These are phyloP conservation scores for Sparidentex hasta DNA, from an alignment of 2,797 vertebrate species.

Conservation along the genomic window DNA sequence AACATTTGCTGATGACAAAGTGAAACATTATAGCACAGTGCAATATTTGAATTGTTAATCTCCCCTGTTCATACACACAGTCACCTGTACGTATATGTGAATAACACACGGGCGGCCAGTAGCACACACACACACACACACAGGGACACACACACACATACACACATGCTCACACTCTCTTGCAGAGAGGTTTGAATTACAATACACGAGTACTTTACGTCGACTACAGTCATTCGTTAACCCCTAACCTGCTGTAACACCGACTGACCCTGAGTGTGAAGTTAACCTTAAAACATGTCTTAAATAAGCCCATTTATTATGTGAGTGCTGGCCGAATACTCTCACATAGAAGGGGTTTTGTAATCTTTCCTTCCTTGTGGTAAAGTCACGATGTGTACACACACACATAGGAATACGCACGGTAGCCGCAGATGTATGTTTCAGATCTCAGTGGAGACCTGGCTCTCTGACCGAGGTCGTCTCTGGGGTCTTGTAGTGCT, in stretches of 20 bases:
- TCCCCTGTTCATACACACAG: constrained; percentile 49
- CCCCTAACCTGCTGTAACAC: constrained; percentile 2
- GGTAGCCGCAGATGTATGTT: constrained; percentile 52
- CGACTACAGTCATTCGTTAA: constrained; percentile 3
- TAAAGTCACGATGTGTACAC: constrained; percentile 10
- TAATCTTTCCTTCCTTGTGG: neutral
- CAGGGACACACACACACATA: neutral
- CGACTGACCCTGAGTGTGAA: neutral
- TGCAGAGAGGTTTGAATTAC: constrained; percentile 44
- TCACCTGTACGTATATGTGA: constrained; percentile 47
- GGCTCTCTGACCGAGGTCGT: constrained; percentile 38
- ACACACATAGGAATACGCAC: neutral
- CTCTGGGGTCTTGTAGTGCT: constrained; percentile 42
- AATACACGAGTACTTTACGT: constrained; percentile 18
- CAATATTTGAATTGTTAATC: constrained; percentile 79
- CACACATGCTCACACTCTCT: constrained; percentile 23
- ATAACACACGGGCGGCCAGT: constrained; percentile 10
- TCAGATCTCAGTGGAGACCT: constrained; percentile 50
- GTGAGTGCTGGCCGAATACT: neutral
- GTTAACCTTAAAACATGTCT: neutral
- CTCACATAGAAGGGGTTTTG: neutral
- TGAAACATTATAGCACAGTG: constrained; percentile 74
- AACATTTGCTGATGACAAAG: constrained; percentile 78
- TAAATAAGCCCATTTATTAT: neutral
- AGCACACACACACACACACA: constrained; percentile 14